Evolutionary conservation across 2,888 invertebrate genomes (phyloP), one percentile per base, ranked within the genome.

Genomic region (Apantesis nais): DNA sequence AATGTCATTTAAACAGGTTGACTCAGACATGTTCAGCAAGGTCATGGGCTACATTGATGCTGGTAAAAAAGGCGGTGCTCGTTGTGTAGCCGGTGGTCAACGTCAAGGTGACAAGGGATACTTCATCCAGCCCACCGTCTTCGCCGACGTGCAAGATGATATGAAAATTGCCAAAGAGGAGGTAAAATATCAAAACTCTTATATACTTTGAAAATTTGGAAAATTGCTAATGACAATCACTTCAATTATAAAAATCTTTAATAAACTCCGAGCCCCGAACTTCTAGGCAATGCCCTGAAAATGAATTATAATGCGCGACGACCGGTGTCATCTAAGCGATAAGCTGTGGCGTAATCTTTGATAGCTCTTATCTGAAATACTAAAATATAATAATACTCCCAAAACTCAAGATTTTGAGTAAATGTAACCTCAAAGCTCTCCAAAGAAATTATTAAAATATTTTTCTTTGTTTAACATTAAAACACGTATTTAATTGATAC

Each of bases 51-150:
- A 97, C 85, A 97, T 99, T 70, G 96, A 97, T 66, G 96, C 96
- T 75, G 98, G 98, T 31, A 97, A 97, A 89, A 93, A 96, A 79
- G 96, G 97, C 85, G 98, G 98, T 1, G 98, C 98, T 2, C 97
- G 96, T 80, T 94, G 98, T 77, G 95, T 97, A 76, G 95, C 96
- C 66, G 99, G 98, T 39, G 98, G 98, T 44, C 95, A 94, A 37
- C 95, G 97, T 31, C 87, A 96, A 64, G 98, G 97, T 41, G 93
- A 92, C 55, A 95, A 96, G 66, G 98, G 98, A 2, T 98, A 95
- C 90, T 98, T 97, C 85, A 92, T 98, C 61, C 94, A 97, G 81
- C 97, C 98, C 0, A 98, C 98, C 0, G 97, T 98, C 9, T 97
- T 97, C 86, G 96, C 97, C n/a, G 96, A 97, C 88, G 97, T 97